phyloP scores from a whole-genome alignment of 2,888 invertebrate genomes.

The Drosophila koepferae region DNA sequence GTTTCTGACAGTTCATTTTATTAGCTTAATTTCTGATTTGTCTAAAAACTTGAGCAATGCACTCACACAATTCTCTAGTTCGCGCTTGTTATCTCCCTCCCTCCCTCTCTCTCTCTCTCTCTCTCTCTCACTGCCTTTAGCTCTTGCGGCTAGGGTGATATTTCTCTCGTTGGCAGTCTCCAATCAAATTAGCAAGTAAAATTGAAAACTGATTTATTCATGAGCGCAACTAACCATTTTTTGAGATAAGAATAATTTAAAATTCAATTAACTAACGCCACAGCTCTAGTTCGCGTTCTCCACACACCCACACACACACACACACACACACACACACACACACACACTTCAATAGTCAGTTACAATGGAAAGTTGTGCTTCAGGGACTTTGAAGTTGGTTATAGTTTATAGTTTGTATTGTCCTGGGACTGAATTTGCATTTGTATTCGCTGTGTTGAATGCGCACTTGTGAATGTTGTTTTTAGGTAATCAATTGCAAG shows the following conservation, averaged over 20 bases:
- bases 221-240: slow-evolving; percentile 65
- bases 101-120: too few species aligned
- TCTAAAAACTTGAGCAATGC: slow-evolving; percentile 49
- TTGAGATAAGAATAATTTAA: slow-evolving; percentile 69
- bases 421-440: slow-evolving; percentile 38
- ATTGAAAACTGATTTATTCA: slow-evolving; percentile 78
- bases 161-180: slow-evolving; percentile 35
- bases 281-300: slow-evolving; percentile 2
- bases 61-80: slow-evolving; percentile 23
- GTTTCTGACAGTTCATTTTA: slow-evolving; percentile 62
- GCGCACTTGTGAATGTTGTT: slow-evolving; percentile 41
- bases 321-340: slow-evolving; percentile 6
- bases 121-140: neutral
- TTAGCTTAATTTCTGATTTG: slow-evolving; percentile 64
- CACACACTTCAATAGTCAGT: slow-evolving; percentile 24
- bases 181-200: slow-evolving; percentile 78
- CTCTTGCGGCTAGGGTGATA: neutral
- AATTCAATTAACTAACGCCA: slow-evolving; percentile 72
- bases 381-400: slow-evolving; percentile 30
- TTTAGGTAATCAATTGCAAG: slow-evolving; percentile 39
- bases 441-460: slow-evolving; percentile 18
- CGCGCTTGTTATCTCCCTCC: neutral
- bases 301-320: slow-evolving; percentile 15
- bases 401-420: slow-evolving; percentile 33
- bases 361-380: slow-evolving; percentile 44